These are phyloP conservation scores for Huso huso DNA, from an alignment of 2,797 vertebrate species.

Conservation along the genomic window DNA sequence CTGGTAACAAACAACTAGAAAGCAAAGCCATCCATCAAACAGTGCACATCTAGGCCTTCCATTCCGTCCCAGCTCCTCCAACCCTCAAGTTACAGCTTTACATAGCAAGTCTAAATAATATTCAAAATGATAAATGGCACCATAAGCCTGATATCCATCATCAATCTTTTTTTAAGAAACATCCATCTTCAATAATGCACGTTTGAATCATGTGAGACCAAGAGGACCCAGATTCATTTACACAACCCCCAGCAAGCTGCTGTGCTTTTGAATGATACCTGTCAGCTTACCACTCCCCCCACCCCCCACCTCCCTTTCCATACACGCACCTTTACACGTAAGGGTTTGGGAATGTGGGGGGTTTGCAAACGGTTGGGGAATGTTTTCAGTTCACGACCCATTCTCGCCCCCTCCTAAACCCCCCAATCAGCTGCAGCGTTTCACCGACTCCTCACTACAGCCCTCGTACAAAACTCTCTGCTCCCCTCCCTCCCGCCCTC, in stretches of 20 bases:
- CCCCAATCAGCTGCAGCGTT: slow-evolving; percentile 12
- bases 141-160: slow-evolving; percentile 92
- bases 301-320: slow-evolving; percentile 9
- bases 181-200: slow-evolving; percentile 91
- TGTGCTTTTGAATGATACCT: slow-evolving; percentile 81
- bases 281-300: slow-evolving; percentile 55
- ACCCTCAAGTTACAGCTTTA: slow-evolving; percentile 97
- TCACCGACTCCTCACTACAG: slow-evolving; percentile 21
- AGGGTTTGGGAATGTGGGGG: slow-evolving; percentile 21
- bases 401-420: slow-evolving; percentile 13
- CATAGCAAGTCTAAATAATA: slow-evolving; percentile 98
- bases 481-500: slow-evolving; percentile 29
- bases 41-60: slow-evolving; percentile 69
- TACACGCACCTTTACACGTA: slow-evolving; percentile 14
- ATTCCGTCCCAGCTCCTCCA: slow-evolving; percentile 79
- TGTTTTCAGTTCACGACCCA: slow-evolving; percentile 6
- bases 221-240: slow-evolving; percentile 84
- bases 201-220: slow-evolving; percentile 86
- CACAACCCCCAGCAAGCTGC: slow-evolving; percentile 68
- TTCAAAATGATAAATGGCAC: slow-evolving; percentile 96
- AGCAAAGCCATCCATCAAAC: slow-evolving; percentile 84
- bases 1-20: slow-evolving; percentile 81
- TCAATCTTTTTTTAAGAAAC: slow-evolving; percentile 95
- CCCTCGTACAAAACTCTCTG: slow-evolving; percentile 27
- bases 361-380: not conserved